Base-by-base conservation (phyloP, 2,888 invertebrate species). In the Athrips mouffetella region DNA sequence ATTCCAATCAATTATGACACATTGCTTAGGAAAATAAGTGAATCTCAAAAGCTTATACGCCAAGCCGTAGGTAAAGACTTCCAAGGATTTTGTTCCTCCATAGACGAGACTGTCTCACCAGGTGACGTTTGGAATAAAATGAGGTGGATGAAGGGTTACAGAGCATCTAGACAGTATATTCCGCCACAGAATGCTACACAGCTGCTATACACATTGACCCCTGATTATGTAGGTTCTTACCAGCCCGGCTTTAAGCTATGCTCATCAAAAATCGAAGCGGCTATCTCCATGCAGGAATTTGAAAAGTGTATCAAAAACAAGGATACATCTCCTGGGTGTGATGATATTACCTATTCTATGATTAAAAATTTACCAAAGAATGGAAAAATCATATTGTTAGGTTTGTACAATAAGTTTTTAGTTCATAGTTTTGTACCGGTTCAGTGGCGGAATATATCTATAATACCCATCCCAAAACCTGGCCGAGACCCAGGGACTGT, bases 391-490 rank as follows among this genome's bases (percentile, higher is more conserved):
- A 31, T 50, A 3, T 20, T 60, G 2, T 0, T 54, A 3, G 3
- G 10, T 15, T 15, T 56, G 1, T 57, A 31, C 13, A 56, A 57
- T 29, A 2, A 2, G n/a, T 33, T 51, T 31, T 42, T 48, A 6
- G n/a, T 3, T 11, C 3, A 15, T 15, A n/a, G 29, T 4, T 29
- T 15, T 29, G 13, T 29, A 1, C 42, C 42, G 1, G 2, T 11
- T 5, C 61, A 65, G 20, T 63, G 58, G 59, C 45, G 56, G 8
- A 33, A 54, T 3, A 45, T 59, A 6, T 37, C 6, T 3, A 53
- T 60, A 6, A 27, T 54, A 1, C 55, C 60, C 8, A 55, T 60
- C 2, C 59, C 60, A 0, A 63, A 61, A 47, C 49, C 50, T 1
- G 52, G 47, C 1, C 21, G 47, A 1, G 29, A 42, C 2, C 29